phyloP scores from a whole-genome alignment of 2,113 vertebrate species.

The Xiphophorus hellerii region DNA sequence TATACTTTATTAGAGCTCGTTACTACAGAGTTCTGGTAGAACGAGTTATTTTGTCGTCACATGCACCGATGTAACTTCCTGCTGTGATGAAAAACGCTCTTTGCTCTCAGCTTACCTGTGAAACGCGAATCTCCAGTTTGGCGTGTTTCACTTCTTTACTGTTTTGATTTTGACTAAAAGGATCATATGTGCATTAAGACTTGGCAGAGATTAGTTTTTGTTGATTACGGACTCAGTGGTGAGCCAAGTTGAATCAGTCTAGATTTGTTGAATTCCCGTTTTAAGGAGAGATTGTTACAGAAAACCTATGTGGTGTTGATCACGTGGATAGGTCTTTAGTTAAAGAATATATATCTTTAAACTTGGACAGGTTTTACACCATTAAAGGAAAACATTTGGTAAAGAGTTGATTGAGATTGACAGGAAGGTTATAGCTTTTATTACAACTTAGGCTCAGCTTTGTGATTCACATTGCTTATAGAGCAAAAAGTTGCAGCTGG shows the following conservation, averaged over 20 bases:
- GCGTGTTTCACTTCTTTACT: slow-evolving; percentile 18
- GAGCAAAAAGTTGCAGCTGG: slow-evolving; percentile 24
- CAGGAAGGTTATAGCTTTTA: slow-evolving; percentile 70
- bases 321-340: not conserved
- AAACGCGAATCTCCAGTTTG: slow-evolving; percentile 29
- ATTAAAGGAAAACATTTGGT: slow-evolving; percentile 43
- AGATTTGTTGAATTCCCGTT: slow-evolving; percentile 8
- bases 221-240: not conserved
- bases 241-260: slow-evolving; percentile 27
- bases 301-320: not conserved
- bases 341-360: not conserved
- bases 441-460: slow-evolving; percentile 70
- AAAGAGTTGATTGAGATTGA: slow-evolving; percentile 37
- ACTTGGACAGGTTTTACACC: slow-evolving; percentile 10
- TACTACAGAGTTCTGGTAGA: slow-evolving; percentile 77
- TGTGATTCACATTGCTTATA: slow-evolving; percentile 68
- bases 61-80: slow-evolving; percentile 63
- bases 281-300: not conserved
- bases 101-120: slow-evolving; percentile 18
- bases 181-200: slow-evolving; percentile 24
- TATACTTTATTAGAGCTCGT: slow-evolving; percentile 80
- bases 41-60: slow-evolving; percentile 73
- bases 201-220: slow-evolving; percentile 34
- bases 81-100: slow-evolving; percentile 30
- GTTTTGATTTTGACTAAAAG: slow-evolving; percentile 19